Evolutionary conservation across 2,888 invertebrate genomes (phyloP).

Genomic region (Morinoia aosen): DNA sequence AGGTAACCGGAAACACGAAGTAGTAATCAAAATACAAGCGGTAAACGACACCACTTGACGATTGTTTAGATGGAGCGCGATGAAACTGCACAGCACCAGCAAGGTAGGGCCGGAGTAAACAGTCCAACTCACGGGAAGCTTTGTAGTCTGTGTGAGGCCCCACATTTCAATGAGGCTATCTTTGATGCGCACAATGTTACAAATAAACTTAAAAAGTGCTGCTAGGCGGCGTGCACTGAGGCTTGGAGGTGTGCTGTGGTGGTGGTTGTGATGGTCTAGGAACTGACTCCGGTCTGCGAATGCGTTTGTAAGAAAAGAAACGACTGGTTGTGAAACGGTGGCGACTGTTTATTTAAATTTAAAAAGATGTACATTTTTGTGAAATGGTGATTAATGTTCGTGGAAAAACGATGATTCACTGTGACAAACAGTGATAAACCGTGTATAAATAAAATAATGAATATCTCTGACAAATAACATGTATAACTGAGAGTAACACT

Average conservation of each 20-base stretch:
- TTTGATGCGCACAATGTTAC: background rate
- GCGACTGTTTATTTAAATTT: background rate
- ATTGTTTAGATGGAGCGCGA: background rate
- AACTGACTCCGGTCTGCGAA: background rate
- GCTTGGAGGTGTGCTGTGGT: background rate
- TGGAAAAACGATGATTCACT: background rate
- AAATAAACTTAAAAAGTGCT: conserved; percentile 12
- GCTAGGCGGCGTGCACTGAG: background rate
- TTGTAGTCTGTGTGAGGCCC: conserved; percentile 10
- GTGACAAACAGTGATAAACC: too few relatives aligned
- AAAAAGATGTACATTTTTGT: background rate
- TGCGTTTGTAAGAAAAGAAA: background rate
- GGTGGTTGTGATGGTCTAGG: background rate
- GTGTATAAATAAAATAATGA: too few relatives aligned
- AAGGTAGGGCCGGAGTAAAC: background rate
- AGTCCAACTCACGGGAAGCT: background rate
- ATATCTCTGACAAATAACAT: too few relatives aligned
- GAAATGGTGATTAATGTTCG: background rate
- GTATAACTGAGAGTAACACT: too few relatives aligned
- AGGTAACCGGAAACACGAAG: background rate
- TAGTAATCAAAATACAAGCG: background rate
- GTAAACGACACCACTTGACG: conserved; percentile 3
- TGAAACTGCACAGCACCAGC: background rate
- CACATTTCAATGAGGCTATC: conserved; percentile 4
- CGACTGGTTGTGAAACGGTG: background rate